Evolutionary conservation across 2,888 invertebrate species (phyloP).

Genomic region (Petrolisthes cinctipes): DNA sequence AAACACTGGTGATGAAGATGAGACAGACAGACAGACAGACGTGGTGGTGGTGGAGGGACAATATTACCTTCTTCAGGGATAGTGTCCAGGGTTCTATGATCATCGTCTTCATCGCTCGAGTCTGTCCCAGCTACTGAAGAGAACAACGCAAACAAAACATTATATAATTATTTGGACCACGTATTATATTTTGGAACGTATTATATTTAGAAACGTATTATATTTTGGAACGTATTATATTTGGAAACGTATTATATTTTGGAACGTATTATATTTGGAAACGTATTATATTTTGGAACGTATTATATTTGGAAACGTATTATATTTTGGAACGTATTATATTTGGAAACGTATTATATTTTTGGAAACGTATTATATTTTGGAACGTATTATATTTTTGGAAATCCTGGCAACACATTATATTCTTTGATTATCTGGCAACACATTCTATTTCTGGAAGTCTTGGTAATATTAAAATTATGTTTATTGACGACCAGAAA

Average conservation of each 20-base stretch:
- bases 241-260: not conserved
- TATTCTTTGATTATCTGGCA: no score
- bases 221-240: not conserved
- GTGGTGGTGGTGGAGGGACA: no score
- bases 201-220: not conserved
- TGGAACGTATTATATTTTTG: no score
- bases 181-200: not conserved
- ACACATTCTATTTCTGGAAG: no score
- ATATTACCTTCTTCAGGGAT: constrained; percentile 63
- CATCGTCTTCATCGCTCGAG: constrained; percentile 58
- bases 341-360: no score
- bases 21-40: no score
- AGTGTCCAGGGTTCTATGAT: constrained; percentile 58
- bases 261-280: not conserved
- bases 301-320: not conserved
- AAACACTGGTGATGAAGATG: no score
- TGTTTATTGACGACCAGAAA: no score
- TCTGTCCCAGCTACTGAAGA: constrained; percentile 29
- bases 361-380: no score
- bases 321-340: no score
- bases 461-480: no score
- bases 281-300: not conserved
- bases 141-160: not conserved
- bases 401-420: no score
- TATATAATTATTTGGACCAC: not conserved